Evolutionary conservation across 2,888 invertebrate species (phyloP), one percentile per base, ranked within the genome.

Genomic region (Masnerella sp.): DNA sequence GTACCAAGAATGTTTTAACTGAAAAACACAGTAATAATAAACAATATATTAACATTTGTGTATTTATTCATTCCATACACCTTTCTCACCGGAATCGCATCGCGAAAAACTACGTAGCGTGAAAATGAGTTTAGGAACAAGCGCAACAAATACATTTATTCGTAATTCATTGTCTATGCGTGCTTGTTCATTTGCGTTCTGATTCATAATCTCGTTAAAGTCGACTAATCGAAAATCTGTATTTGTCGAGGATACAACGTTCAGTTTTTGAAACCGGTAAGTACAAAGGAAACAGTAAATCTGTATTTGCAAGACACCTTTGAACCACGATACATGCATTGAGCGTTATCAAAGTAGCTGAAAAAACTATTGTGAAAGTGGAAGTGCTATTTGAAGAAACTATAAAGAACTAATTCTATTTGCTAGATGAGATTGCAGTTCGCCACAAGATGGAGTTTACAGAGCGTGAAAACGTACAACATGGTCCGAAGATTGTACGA

Each of bases 401-500:
- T 47, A 51, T 58, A 68, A 72, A 43, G 67, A 54, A 32, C 30
- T 61, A 47, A 65, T 59, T 52, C 54, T 47, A 54, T 69, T 65
- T 65, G 56, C 54, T 34, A 61, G 61, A 72, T 59, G 72, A 72
- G 72, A 65, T 61, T 34, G 65, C 65, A 72, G 54, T 64, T 54
- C 47, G 65, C 65, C 52, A 52, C 45, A 59, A 51, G 71, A 59
- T 51, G 51, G 61, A 61, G 72, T 72, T 72, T 72, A 72, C 72
- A 72, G 67, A 67, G 59, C 67, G 72, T 72, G 61, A 72, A 67
- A 72, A 72, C 56, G 47, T 56, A 25, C 42, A 56, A 38, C 73
- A 73, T 62, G 45, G 67, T 47, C 62, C 51, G 62, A 58, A 68
- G 62, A 73, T 58, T 68, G 67, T 43, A 49, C 56, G 51, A 62